A percentile compares a stretch with the other conserved stretches of the same genome.
Conservation (phyloP, 1,140 invertebrate species). For the Hirudo medicinalis region DNA sequence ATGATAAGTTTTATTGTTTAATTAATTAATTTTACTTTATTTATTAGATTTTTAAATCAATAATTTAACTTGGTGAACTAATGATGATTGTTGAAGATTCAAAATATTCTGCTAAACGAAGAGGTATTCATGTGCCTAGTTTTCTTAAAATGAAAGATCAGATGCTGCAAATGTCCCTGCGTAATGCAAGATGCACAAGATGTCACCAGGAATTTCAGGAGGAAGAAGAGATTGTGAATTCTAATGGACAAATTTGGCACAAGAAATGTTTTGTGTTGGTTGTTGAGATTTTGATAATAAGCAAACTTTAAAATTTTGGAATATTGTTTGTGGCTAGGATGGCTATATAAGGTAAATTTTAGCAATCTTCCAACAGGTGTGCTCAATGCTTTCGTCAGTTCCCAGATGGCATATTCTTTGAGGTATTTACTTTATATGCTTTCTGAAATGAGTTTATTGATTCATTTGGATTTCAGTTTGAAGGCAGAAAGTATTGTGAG, state of each 20-base stretch:
- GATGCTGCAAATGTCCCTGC: no score
- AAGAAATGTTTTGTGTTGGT: constrained; percentile 91
- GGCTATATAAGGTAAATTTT: background rate
- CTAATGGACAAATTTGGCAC: constrained; percentile 95
- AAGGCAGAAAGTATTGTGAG: constrained; percentile 97
- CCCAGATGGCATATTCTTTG: constrained; percentile 93
- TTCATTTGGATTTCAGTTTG: constrained; percentile 52
- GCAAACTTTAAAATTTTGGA: background rate
- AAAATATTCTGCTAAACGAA: no score
- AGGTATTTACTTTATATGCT: constrained; percentile 41
- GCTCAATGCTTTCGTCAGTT: constrained; percentile 97
- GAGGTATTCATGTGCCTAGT: no score
- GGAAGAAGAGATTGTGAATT: constrained; percentile 95
- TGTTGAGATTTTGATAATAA: background rate
- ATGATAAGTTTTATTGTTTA: no score
- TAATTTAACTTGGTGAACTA: no score
- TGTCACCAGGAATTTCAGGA: constrained; percentile 85
- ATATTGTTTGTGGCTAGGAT: background rate
- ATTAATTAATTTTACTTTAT: no score
- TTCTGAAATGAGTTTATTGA: constrained; percentile 23
- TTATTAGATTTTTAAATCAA: no score
- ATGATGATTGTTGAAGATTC: no score
- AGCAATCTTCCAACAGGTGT: constrained; percentile 55
- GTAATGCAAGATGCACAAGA: constrained; percentile 54
- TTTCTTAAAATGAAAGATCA: no score